Conservation (phyloP, 2,113 vertebrate species). For the Macrotus californicus region DNA sequence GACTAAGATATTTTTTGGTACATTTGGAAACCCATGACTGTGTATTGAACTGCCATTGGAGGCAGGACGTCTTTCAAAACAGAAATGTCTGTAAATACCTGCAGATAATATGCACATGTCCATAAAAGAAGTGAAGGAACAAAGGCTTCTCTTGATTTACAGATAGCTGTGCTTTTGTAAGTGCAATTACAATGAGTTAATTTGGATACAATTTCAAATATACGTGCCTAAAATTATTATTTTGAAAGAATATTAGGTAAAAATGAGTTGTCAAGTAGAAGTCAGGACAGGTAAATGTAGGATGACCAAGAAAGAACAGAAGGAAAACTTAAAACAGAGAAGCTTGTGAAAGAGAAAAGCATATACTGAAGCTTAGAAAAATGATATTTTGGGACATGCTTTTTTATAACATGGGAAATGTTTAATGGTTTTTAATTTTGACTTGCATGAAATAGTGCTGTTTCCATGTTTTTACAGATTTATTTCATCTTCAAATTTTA, state of each 20-base stretch:
- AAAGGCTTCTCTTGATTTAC: background rate
- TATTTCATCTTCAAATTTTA: background rate
- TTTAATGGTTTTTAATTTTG: background rate
- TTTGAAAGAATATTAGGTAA: constrained; percentile 4
- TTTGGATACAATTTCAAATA: background rate
- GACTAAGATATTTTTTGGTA: background rate
- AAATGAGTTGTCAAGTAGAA: background rate
- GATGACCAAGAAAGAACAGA: background rate
- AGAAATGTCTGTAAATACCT: background rate
- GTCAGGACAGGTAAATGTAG: background rate
- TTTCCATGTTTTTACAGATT: background rate
- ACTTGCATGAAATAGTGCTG: background rate
- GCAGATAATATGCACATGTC: background rate
- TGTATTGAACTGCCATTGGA: background rate
- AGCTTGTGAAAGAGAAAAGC: background rate
- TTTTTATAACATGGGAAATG: background rate
- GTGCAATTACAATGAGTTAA: background rate
- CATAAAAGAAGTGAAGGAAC: background rate
- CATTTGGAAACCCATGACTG: background rate
- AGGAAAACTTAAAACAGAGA: background rate
- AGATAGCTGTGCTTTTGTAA: background rate
- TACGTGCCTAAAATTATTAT: background rate
- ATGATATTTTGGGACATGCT: background rate
- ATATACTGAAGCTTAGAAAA: background rate
- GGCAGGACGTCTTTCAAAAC: background rate